phyloP scores from a whole-genome alignment of 1,140 invertebrate species.

The Sminthurinus signatus region DNA sequence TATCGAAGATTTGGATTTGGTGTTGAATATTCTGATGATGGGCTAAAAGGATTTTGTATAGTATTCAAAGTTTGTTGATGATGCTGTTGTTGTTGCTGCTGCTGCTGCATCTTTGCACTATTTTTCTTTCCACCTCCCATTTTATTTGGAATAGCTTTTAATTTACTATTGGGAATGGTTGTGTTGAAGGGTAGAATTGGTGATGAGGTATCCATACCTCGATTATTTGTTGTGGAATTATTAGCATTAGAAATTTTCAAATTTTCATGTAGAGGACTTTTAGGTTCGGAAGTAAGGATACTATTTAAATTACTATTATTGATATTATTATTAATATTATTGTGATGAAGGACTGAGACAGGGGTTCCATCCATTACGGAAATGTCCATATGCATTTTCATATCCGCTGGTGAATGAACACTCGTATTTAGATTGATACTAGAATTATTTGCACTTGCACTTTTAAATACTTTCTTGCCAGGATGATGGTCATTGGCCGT shows the following conservation, averaged over 20 bases:
- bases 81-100: conserved; percentile 63
- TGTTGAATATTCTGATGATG: conserved; percentile 39
- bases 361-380: neutral
- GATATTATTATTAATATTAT: conserved; percentile 7
- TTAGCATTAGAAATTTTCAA: conserved; percentile 23
- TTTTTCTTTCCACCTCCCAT: neutral
- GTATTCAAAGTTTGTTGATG: conserved; percentile 56
- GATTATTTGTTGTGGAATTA: neutral
- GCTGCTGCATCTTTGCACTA: conserved; percentile 34
- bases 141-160: conserved; percentile 1
- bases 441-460: too few species aligned
- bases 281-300: conserved; percentile 2
- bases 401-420: conserved; percentile 7
- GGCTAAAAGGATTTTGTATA: neutral
- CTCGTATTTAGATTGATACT: neutral
- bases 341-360: conserved; percentile 21
- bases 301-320: too few species aligned
- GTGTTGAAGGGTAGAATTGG: neutral
- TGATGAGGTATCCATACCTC: conserved; percentile 9
- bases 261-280: conserved; percentile 33
- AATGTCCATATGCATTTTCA: conserved; percentile 19
- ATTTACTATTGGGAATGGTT: neutral
- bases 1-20: conserved; percentile 35
- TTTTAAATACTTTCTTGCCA: too few species aligned
- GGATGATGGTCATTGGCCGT: too few species aligned